Evolutionary conservation across 2,113 vertebrate genomes (phyloP).

Genomic region (Tetraodon nigroviridis): DNA sequence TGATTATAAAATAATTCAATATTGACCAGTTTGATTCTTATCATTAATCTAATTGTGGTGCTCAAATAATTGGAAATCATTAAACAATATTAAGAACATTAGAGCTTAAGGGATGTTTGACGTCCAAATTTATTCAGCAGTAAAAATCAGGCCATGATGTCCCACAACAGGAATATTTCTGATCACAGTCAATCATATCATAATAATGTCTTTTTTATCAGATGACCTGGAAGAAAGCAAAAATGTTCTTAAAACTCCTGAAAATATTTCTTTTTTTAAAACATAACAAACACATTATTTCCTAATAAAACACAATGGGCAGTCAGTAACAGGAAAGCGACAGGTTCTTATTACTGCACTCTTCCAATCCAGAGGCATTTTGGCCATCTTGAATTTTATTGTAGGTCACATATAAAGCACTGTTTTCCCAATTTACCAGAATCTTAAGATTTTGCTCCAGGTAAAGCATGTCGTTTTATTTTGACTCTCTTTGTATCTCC

Average conservation of each 20-base stretch:
- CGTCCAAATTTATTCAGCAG: background rate
- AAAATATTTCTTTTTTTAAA: background rate
- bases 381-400: too few relatives aligned
- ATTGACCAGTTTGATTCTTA: too few relatives aligned
- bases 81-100: too few relatives aligned
- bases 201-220: background rate
- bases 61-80: too few relatives aligned
- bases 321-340: too few relatives aligned
- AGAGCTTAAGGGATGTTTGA: background rate
- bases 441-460: slow-evolving; percentile 39
- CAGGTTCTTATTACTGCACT: too few relatives aligned
- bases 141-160: background rate
- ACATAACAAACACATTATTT: too few relatives aligned
- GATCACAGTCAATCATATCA: background rate
- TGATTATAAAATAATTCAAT: too few relatives aligned
- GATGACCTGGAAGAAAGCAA: background rate
- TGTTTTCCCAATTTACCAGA: background rate
- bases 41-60: too few relatives aligned
- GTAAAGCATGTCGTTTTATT: slow-evolving; percentile 38
- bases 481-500: slow-evolving; percentile 38
- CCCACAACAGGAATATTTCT: background rate
- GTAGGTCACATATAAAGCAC: too few relatives aligned
- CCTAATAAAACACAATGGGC: background rate
- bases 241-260: background rate
- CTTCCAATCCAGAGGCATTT: too few relatives aligned